These are phyloP conservation scores for Dicerorhinus sumatrensis DNA, from an alignment of 2,113 vertebrate genomes.

Conservation along the genomic window DNA sequence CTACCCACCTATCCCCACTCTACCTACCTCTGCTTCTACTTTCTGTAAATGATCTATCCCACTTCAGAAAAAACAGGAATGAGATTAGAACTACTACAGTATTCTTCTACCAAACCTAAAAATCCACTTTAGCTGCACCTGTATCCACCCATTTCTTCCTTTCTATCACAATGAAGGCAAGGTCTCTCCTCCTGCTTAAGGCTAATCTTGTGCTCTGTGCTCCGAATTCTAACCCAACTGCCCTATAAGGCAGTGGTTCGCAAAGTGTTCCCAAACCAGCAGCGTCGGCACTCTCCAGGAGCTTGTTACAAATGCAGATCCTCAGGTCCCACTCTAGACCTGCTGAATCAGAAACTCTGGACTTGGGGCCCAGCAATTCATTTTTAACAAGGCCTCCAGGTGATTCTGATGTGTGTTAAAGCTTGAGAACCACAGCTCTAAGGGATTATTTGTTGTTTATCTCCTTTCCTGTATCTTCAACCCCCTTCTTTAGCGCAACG, in stretches of 20 bases:
- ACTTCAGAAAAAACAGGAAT: conserved; percentile 36
- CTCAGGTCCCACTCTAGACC: background rate
- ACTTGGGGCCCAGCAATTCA: background rate
- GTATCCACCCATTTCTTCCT: background rate
- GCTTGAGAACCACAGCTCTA: background rate
- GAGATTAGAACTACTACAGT: conserved; percentile 10
- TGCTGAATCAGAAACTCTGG: background rate
- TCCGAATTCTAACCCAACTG: background rate
- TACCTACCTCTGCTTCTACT: conserved; percentile 12
- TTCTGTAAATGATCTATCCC: background rate
- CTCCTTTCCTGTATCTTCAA: background rate
- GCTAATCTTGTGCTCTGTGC: background rate
- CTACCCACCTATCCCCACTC: background rate
- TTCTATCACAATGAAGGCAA: background rate
- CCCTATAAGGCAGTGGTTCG: background rate
- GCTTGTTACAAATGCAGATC: conserved; percentile 48
- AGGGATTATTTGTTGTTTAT: background rate
- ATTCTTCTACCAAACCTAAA: conserved; percentile 23
- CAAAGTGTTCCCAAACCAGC: background rate
- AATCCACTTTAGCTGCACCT: background rate
- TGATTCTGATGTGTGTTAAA: background rate
- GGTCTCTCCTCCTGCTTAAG: background rate
- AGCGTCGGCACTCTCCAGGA: background rate
- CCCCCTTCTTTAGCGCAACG: background rate
- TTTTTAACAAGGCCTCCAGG: conserved; percentile 43